Evolutionary conservation across 2,797 vertebrate species (phyloP), one percentile per base, ranked within the genome.

Genomic region (Lophius americanus): DNA sequence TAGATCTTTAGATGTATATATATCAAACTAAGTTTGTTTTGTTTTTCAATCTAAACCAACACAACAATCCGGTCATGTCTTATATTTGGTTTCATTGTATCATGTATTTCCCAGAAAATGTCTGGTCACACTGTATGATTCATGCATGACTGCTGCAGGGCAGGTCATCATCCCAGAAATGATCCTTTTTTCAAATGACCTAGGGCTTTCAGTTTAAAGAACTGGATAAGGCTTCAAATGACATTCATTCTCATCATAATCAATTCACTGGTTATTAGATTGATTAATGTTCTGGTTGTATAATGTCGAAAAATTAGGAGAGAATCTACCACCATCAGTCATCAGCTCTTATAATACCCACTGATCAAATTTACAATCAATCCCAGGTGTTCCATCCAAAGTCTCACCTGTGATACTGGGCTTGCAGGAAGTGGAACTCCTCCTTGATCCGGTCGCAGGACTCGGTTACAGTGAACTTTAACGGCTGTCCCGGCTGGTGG

Each of bases 381-480:
- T 36, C 39, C 10, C 51, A 33, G 9, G 36, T 51, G 23, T 23
- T 23, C 23, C 65, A 35, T 44, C 56, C 54, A 9, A 3, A 65
- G 50, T 62, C 76, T 94, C 91, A 98, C 96, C 96, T 98, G 95
- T 98, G 96, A 85, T 97, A 98, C 82, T 98, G 96, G 83, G 96
- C 96, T 85, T 98, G 96, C 76, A 98, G 93, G 89, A 98, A 97
- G 93, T 98, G 96, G 93, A 97, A 98, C 94, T 98, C 96, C 91
- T 98, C 96, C 91, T 98, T 98, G 93, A 98, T 98, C 90, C 96
- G 94, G 92, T 97, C 96, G 85, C 95, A 97, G 89, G 96, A 97
- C 90, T 98, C 96, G 67, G 95, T 95, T 91, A 97, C 95, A 67
- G 96, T 97, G 90, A 98, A 98, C 95, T 97, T 97, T 91, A 97